These are phyloP conservation scores for Poeciliopsis prolifica DNA, from an alignment of 2,113 vertebrate genomes.

Conservation along the genomic window DNA sequence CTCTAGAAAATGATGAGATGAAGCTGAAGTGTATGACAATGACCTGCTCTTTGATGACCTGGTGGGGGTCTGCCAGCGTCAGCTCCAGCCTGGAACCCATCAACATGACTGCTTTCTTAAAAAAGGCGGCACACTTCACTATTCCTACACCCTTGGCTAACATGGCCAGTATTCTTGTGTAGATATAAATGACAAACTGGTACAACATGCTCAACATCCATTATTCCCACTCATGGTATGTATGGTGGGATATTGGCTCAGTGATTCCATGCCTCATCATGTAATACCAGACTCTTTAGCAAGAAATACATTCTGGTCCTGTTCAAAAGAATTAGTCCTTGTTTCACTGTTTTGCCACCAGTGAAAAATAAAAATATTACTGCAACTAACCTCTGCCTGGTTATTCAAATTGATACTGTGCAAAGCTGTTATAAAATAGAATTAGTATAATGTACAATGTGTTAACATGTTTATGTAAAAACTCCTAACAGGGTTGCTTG, in stretches of 20 bases:
- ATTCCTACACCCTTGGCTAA: conserved; percentile 43
- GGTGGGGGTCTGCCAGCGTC: conserved; percentile 46
- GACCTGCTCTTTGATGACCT: conserved; percentile 29
- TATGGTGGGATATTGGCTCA: not conserved
- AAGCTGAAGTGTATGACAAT: conserved; percentile 40
- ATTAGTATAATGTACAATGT: too few species aligned
- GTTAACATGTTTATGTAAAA: too few species aligned
- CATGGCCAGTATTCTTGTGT: too few species aligned
- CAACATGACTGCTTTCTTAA: conserved; percentile 37
- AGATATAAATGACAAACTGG: not conserved
- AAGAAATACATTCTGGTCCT: not conserved
- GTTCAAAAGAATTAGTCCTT: not conserved
- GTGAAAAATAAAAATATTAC: not conserved
- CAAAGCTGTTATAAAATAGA: not conserved
- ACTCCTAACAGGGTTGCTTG: too few species aligned
- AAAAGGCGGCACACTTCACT: conserved; percentile 43
- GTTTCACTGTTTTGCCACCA: not conserved
- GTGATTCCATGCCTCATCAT: too few species aligned
- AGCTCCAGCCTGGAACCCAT: conserved; percentile 35
- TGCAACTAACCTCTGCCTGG: not conserved
- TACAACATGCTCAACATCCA: not conserved
- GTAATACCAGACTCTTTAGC: not conserved
- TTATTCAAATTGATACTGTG: not conserved
- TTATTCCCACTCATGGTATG: not conserved
- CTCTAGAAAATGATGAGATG: conserved; percentile 26